A percentile compares a stretch with the other conserved stretches of the same genome.
These are phyloP conservation scores for Augochlorella aurata DNA, from an alignment of 2,888 invertebrate species.

Conservation along the genomic window DNA sequence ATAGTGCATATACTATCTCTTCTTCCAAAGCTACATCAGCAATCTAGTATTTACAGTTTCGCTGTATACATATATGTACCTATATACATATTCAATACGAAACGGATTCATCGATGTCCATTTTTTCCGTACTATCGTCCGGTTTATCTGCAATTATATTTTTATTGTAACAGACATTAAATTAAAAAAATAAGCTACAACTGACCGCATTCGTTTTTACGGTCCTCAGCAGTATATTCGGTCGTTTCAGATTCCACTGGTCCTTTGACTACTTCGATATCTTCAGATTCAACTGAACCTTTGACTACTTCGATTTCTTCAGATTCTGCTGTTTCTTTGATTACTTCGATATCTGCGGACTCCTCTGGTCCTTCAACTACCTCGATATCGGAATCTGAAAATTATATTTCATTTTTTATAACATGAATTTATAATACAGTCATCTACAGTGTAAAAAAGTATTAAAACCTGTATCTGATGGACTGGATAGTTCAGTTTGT, in stretches of 20 bases:
- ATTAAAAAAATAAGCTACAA: background rate
- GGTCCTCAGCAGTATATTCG: slow-evolving; percentile 44
- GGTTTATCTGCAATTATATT: slow-evolving; percentile 9
- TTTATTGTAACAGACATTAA: background rate
- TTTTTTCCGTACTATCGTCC: slow-evolving; percentile 47
- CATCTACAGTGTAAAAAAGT: background rate
- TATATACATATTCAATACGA: slow-evolving; percentile 32
- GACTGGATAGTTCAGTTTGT: slow-evolving; percentile 58
- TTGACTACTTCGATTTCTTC: slow-evolving; percentile 58
- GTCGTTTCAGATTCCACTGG: slow-evolving; percentile 68
- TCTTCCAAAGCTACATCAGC: slow-evolving; percentile 15
- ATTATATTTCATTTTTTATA: background rate
- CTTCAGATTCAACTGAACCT: slow-evolving; percentile 30
- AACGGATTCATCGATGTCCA: slow-evolving; percentile 51
- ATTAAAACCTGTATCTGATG: slow-evolving; percentile 72
- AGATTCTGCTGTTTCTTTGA: slow-evolving; percentile 72
- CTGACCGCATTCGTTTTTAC: slow-evolving; percentile 35
- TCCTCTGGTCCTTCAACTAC: slow-evolving; percentile 76
- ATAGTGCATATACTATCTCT: slow-evolving; percentile 40
- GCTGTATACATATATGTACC: slow-evolving; percentile 12
- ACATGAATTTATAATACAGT: background rate
- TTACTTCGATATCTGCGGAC: slow-evolving; percentile 62
- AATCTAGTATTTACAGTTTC: slow-evolving; percentile 48
- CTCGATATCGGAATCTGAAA: slow-evolving; percentile 72
- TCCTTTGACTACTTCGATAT: slow-evolving; percentile 79